phyloP scores from a whole-genome alignment of 2,113 vertebrate genomes.

The Leiothrix lutea region DNA sequence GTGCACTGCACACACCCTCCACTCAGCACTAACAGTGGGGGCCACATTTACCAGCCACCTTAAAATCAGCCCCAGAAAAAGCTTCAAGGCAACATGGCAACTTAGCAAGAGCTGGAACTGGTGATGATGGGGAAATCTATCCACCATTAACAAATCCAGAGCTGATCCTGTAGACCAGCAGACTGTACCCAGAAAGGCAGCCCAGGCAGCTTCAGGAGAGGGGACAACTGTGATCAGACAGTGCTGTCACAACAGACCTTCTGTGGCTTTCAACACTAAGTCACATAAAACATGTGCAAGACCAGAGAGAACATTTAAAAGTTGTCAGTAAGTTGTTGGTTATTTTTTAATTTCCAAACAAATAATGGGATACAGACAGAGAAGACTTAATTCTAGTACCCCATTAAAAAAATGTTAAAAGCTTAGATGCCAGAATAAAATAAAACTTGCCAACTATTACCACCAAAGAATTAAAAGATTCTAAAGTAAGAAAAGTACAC shows the following conservation, averaged over 20 bases:
- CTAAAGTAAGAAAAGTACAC: background rate
- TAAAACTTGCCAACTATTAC: background rate
- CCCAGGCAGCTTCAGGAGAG: background rate
- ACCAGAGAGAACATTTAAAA: background rate
- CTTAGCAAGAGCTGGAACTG: background rate
- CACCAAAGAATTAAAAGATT: background rate
- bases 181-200: background rate
- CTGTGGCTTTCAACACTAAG: background rate
- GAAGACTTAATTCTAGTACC: background rate
- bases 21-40: background rate
- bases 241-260: rapidly evolving
- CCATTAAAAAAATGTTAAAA: background rate
- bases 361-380: background rate
- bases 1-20: background rate
- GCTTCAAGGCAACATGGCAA: background rate
- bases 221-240: background rate
- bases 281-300: background rate
- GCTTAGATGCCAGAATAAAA: background rate
- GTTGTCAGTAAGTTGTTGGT: background rate
- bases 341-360: background rate
- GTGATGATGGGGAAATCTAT: background rate
- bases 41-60: background rate
- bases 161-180: background rate
- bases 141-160: background rate
- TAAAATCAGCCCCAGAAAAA: background rate